Evolutionary conservation across 2,113 vertebrate genomes (phyloP).

Genomic region (Nibea albiflora): DNA sequence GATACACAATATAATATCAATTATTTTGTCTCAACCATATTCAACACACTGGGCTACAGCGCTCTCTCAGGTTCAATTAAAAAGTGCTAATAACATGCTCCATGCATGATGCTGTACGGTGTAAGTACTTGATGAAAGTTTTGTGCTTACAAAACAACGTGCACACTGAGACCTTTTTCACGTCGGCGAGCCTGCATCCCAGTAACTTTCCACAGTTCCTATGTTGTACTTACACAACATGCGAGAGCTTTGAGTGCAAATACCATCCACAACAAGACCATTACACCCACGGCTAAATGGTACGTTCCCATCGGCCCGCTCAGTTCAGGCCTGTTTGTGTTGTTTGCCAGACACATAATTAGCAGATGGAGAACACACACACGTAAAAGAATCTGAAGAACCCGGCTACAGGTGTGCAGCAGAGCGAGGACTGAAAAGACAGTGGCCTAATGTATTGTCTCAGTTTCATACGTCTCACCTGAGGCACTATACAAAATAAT

Average conservation of each 20-base stretch:
- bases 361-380: slow-evolving; percentile 12
- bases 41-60: neutral
- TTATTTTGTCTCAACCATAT: neutral
- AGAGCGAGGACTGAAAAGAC: neutral
- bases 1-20: neutral
- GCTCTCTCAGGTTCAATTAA: neutral
- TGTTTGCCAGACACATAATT: slow-evolving; percentile 21
- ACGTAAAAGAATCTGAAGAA: neutral
- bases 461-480: neutral
- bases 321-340: slow-evolving; percentile 4
- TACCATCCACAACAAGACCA: neutral
- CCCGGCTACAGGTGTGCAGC: neutral
- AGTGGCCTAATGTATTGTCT: neutral
- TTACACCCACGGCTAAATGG: neutral
- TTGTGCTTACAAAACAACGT: neutral
- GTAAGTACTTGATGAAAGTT: neutral
- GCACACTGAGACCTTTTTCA: no score
- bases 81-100: neutral
- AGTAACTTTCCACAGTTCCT: neutral
- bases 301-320: slow-evolving; percentile 1
- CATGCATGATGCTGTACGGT: neutral
- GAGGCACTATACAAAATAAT: neutral
- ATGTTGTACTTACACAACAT: slow-evolving; percentile 3
- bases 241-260: neutral
- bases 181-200: neutral